phyloP scores from a whole-genome alignment of 2,888 invertebrate genomes.

The Cataglyphis altisquamis region DNA sequence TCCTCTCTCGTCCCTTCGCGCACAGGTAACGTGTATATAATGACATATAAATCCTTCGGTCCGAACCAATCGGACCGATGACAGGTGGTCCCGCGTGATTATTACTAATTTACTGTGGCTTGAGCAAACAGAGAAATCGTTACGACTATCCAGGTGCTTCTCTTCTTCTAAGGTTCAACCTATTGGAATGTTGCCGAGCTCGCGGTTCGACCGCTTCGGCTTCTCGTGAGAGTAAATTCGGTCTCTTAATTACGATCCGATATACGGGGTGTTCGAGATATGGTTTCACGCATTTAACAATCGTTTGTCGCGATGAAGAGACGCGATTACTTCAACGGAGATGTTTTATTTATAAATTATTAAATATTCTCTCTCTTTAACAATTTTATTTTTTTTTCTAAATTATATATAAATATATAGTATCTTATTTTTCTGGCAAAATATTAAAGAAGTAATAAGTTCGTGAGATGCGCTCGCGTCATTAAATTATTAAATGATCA shows the following conservation, averaged over 20 bases:
- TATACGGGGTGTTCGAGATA: slow-evolving; percentile 20
- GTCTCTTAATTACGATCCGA: slow-evolving; percentile 34
- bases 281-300: background rate
- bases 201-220: slow-evolving; percentile 10
- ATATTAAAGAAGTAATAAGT: background rate
- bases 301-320: background rate
- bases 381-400: background rate
- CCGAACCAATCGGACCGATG: slow-evolving; percentile 68
- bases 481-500: slow-evolving; percentile 34
- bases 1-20: background rate
- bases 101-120: slow-evolving; percentile 69
- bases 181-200: slow-evolving; percentile 37
- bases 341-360: background rate
- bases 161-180: background rate
- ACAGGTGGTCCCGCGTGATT: slow-evolving; percentile 61
- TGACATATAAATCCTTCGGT: slow-evolving; percentile 76
- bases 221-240: slow-evolving; percentile 19
- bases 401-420: background rate
- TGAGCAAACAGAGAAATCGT: slow-evolving; percentile 79
- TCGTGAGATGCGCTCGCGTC: background rate
- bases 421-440: background rate
- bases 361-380: background rate
- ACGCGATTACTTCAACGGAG: background rate
- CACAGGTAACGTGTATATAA: slow-evolving; percentile 64
- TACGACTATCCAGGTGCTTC: slow-evolving; percentile 57